Evolutionary conservation across 2,888 invertebrate genomes (phyloP).

Genomic region (Orgyia antiqua): DNA sequence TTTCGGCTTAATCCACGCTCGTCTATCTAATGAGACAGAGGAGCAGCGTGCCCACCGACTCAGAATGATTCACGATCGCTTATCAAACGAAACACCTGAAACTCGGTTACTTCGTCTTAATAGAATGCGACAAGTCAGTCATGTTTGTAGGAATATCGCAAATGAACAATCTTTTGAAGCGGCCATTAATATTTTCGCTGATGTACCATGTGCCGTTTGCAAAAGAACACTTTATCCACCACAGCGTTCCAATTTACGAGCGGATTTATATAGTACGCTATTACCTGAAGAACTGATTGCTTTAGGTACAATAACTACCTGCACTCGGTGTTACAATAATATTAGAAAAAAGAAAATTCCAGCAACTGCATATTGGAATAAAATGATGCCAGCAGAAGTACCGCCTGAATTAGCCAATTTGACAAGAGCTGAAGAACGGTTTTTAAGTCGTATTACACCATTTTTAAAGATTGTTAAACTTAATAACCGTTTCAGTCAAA

Average conservation of each 20-base stretch:
- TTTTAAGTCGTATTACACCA: constrained; percentile 13
- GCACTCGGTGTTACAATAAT: neutral
- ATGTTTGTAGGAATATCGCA: constrained; percentile 7
- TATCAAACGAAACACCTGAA: constrained; percentile 7
- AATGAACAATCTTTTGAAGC: constrained; percentile 7
- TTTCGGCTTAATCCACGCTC: constrained; percentile 2
- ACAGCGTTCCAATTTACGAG: constrained; percentile 4
- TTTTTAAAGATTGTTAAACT: constrained; percentile 27
- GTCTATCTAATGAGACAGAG: too few relatives aligned
- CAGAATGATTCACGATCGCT: neutral
- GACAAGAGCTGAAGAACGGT: constrained; percentile 10
- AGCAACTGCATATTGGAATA: constrained; percentile 19
- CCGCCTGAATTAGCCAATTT: constrained; percentile 16
- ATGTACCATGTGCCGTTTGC: constrained; percentile 8
- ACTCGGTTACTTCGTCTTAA: neutral
- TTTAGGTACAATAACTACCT: neutral
- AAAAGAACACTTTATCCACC: constrained; percentile 10
- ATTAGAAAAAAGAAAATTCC: constrained; percentile 16
- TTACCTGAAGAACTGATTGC: neutral
- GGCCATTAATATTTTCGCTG: constrained; percentile 7
- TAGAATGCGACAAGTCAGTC: constrained; percentile 7
- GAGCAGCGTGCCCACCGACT: constrained; percentile 3
- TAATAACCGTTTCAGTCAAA: constrained; percentile 23
- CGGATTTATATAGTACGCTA: neutral
- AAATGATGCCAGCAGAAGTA: constrained; percentile 12